Evolutionary conservation across 2,797 vertebrate genomes (phyloP).

Genomic region (Kryptolebias ocellatus): DNA sequence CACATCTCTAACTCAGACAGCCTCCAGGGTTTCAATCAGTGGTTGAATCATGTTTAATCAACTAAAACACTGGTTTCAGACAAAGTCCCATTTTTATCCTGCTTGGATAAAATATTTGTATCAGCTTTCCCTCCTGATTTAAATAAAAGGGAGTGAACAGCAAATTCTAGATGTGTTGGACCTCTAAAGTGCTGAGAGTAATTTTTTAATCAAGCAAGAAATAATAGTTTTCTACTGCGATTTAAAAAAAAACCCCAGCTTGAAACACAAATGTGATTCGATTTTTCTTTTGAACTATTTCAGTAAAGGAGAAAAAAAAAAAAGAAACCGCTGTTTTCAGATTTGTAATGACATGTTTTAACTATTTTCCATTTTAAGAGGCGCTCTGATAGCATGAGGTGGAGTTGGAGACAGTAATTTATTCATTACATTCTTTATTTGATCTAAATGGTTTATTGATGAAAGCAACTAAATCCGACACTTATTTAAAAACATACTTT

Average conservation of each 20-base stretch:
- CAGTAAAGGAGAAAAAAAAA: neutral
- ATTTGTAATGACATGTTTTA: conserved; percentile 2
- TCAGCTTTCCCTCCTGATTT: neutral
- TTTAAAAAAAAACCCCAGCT: neutral
- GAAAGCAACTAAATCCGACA: neutral
- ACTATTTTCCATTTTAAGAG: neutral
- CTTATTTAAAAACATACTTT: conserved; percentile 3
- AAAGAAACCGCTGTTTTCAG: conserved; percentile 3
- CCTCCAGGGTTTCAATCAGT: conserved; percentile 49
- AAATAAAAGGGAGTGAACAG: conserved; percentile 1
- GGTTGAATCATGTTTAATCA: conserved; percentile 56
- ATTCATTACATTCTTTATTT: conserved; percentile 2
- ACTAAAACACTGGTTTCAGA: conserved; percentile 40
- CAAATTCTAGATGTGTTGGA: conserved; percentile 1
- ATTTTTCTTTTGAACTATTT: conserved; percentile 7
- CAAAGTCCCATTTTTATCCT: conserved; percentile 10
- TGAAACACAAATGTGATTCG: neutral
- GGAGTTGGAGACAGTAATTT: neutral
- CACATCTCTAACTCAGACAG: conserved; percentile 45
- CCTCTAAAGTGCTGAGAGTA: neutral
- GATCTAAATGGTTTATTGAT: conserved; percentile 2
- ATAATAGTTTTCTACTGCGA: conserved; percentile 8
- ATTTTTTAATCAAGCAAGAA: conserved; percentile 20
- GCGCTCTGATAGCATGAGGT: neutral
- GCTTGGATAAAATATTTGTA: conserved; percentile 12